Evolutionary conservation across 2,888 invertebrate genomes (phyloP).

Genomic region (Craniophora ligustri): DNA sequence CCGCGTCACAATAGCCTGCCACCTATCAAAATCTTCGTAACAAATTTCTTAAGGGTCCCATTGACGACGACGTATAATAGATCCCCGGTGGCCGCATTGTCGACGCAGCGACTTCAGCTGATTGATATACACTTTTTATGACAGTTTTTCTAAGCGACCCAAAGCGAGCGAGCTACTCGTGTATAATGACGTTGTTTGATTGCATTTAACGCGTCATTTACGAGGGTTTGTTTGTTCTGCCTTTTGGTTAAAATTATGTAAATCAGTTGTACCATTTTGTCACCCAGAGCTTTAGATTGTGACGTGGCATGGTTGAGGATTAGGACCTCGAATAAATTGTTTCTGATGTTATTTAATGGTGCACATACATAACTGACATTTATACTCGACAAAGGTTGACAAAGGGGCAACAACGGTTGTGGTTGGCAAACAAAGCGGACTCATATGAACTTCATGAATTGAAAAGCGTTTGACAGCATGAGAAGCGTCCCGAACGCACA

Average conservation of each 20-base stretch:
- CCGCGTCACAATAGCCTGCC: slow-evolving; percentile 64
- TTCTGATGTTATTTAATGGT: slow-evolving; percentile 27
- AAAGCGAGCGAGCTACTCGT: slow-evolving; percentile 69
- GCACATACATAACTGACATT: slow-evolving; percentile 59
- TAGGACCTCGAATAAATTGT: slow-evolving; percentile 23
- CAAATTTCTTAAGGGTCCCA: slow-evolving; percentile 83
- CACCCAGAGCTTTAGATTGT: slow-evolving; percentile 18
- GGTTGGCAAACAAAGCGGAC: slow-evolving; percentile 37
- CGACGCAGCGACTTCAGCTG: slow-evolving; percentile 65
- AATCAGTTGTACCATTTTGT: slow-evolving; percentile 65
- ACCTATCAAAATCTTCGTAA: slow-evolving; percentile 79
- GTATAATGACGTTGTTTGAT: slow-evolving; percentile 81
- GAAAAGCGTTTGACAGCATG: slow-evolving; percentile 57
- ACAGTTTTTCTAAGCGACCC: slow-evolving; percentile 69
- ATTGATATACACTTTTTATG: slow-evolving; percentile 73
- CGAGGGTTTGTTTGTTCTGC: slow-evolving; percentile 79
- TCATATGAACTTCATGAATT: slow-evolving; percentile 56
- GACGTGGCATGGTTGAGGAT: slow-evolving; percentile 11
- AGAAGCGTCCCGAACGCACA: slow-evolving; percentile 56
- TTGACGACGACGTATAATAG: slow-evolving; percentile 71
- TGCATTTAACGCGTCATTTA: slow-evolving; percentile 83
- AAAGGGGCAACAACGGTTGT: slow-evolving; percentile 60
- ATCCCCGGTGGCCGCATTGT: slow-evolving; percentile 79
- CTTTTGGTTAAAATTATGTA: slow-evolving; percentile 76
- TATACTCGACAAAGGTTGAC: slow-evolving; percentile 65